Evolutionary conservation across 2,113 vertebrate genomes (phyloP), one percentile per base, ranked within the genome.

Genomic region (Alethe diademata): DNA sequence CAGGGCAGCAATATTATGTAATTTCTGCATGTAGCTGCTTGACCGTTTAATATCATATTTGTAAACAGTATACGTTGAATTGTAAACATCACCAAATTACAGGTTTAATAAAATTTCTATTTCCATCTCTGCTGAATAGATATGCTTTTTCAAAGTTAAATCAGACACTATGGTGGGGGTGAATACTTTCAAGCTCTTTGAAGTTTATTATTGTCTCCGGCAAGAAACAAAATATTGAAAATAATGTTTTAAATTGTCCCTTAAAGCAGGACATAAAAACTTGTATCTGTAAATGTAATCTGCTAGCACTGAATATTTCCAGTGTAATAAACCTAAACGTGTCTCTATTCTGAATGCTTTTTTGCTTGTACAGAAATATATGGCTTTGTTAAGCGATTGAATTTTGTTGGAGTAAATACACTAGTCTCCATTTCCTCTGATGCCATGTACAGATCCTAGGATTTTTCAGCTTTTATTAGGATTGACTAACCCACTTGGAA

Each of bases 261-360:
- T 54, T 36, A 71, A 81, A 86, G 61, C 25, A 36, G n/a, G 45
- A 83, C 42, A 47, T 57, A 94, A 90, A 86, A 86, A 23, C 12
- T 76, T 70, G 22, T 56, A 47, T 43, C 73, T 64, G 19, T 73
- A 80, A 67, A 45, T 70, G 22, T 28, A 73, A 85, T 50, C 23
- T 86, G n/a, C 64, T 78, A 61, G 26, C 33, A 35, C 29, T 57
- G 58, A 71, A 43, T 73, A 86, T 83, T 86, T 86, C 31, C 33
- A 73, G 3, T 64, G 53, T 60, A 56, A 74, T 80, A 91, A 86
- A 78, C 10, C 24, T 42, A 53, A 88, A 57, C 26, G 48, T 0
- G 0, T 70, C n/a, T 45, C 40, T 65, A 19, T 6, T 65, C 22
- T 1, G 2, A 78, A 66, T 47, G 50, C 0, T 65, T 90, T 91